Conservation (phyloP, 1,140 invertebrate species). For the Drosophila littoralis region DNA sequence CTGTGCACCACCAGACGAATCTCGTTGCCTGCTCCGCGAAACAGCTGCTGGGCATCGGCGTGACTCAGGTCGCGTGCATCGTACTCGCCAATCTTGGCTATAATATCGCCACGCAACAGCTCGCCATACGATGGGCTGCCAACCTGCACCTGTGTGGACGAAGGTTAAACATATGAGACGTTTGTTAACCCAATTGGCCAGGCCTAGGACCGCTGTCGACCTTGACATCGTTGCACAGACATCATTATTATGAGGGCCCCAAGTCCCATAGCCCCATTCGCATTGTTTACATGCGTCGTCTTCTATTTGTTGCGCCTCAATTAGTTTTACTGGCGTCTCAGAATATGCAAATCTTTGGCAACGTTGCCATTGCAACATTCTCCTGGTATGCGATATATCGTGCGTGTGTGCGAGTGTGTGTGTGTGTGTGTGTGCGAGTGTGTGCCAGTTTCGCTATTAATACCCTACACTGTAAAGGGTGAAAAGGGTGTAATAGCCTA, state of each 20-base stretch:
- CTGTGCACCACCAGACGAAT: conserved; percentile 88
- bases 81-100: conserved; percentile 94
- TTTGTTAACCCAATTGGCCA: conserved; percentile 20
- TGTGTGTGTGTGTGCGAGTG: conserved; percentile 8
- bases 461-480: conserved; percentile 37
- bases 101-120: conserved; percentile 94
- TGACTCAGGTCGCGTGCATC: conserved; percentile 94
- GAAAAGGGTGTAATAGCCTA: conserved; percentile 17
- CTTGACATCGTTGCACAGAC: conserved; percentile 45
- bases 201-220: conserved; percentile 28
- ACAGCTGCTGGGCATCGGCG: conserved; percentile 95
- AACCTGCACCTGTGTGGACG: conserved; percentile 86
- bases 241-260: conserved; percentile 57
- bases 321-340: conserved; percentile 72
- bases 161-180: conserved; percentile 42
- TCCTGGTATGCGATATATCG: neutral
- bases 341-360: conserved; percentile 48
- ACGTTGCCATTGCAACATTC: conserved; percentile 31
- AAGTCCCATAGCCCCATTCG: conserved; percentile 17
- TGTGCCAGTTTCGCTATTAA: conserved; percentile 34
- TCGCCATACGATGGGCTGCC: conserved; percentile 92
- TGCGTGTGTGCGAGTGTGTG: neutral
- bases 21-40: conserved; percentile 91
- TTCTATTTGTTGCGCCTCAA: conserved; percentile 68
- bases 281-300: conserved; percentile 65